Conservation (phyloP, 1,140 invertebrate species). For the Drosophila sp. region DNA sequence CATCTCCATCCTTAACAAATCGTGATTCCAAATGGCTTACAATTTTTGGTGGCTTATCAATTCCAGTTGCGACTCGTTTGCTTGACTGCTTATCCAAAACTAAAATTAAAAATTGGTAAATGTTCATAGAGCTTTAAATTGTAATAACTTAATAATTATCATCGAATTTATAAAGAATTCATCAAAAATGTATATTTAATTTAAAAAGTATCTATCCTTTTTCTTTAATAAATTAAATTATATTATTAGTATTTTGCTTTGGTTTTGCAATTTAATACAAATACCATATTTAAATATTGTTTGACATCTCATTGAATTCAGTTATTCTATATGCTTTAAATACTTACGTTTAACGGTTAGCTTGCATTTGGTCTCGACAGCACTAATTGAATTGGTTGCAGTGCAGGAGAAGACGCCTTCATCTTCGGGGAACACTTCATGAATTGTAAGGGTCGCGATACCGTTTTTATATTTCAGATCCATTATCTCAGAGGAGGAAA, state of each 20-base stretch:
- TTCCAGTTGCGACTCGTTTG: constrained; percentile 85
- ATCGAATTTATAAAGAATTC: too few species aligned
- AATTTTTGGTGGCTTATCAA: constrained; percentile 92
- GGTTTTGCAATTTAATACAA: too few species aligned
- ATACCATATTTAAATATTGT: too few species aligned
- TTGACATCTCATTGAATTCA: too few species aligned
- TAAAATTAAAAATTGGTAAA: constrained; percentile 71
- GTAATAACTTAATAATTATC: too few species aligned
- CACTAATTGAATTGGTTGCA: constrained; percentile 95
- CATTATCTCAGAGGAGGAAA: constrained; percentile 93
- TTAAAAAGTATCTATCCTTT: too few species aligned
- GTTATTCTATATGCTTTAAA: too few species aligned
- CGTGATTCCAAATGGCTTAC: constrained; percentile 92
- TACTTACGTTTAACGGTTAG: constrained; percentile 93
- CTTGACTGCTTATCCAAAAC: constrained; percentile 87
- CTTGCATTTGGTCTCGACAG: constrained; percentile 92
- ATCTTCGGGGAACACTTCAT: constrained; percentile 97
- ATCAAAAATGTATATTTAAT: too few species aligned
- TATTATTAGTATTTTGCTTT: neutral
- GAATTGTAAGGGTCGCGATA: constrained; percentile 93
- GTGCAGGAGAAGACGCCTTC: constrained; percentile 94
- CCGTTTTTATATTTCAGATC: constrained; percentile 96
- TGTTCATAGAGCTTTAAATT: too few species aligned
- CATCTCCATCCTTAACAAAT: constrained; percentile 94
- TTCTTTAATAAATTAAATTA: neutral